Evolutionary conservation across 1,140 invertebrate genomes (phyloP), one percentile per base, ranked within the genome.

Genomic region (Pachypsylla venusta): DNA sequence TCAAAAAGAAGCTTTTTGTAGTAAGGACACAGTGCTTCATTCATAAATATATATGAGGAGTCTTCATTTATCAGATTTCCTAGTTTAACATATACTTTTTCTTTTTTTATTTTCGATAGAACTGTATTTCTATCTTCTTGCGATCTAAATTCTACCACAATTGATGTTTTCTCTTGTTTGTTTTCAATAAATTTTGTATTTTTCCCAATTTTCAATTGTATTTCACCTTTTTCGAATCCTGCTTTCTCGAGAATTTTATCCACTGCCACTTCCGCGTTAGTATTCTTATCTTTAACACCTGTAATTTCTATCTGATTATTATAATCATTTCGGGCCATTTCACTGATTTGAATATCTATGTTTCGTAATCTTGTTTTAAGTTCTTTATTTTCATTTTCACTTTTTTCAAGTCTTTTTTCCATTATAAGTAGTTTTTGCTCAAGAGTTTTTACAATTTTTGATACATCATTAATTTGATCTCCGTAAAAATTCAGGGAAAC

Each of bases 351-450:
- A 19, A 22, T 48, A 7, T 48, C 42, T 22, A 48, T 5, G n/a
- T n/a, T 48, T 19, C n/a, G 16, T 4, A 48, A n/a, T 48, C n/a
- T 48, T 48, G 42, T 48, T 48, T 48, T 48, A n/a, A 48, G 42
- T 22, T 48, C 42, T 22, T 5, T 48, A 22, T 5, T 5, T n/a
- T 48, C 42, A 19, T 48, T 48, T 48, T 48, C 42, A 4, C 5
- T 5, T n/a, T 48, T 48, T 4, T 48, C 42, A n/a, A 19, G 42
- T 48, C n/a, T 48, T n/a, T 48, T 48, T n/a, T 48, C 42, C 4
- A 48, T 48, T 19, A 48, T 19, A 3, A 48, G 16, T 22, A 48
- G 16, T n/a, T 48, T 48, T 22, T 48, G 42, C n/a, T 48, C 42
- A 5, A 48, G 16, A 48, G 4, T 48, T 19, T 48, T 48, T 22